Percentiles rank a stretch among this genome's conserved stretches.
phyloP scores from a whole-genome alignment of 2,797 vertebrate genomes.

The Sebastes cheni region DNA sequence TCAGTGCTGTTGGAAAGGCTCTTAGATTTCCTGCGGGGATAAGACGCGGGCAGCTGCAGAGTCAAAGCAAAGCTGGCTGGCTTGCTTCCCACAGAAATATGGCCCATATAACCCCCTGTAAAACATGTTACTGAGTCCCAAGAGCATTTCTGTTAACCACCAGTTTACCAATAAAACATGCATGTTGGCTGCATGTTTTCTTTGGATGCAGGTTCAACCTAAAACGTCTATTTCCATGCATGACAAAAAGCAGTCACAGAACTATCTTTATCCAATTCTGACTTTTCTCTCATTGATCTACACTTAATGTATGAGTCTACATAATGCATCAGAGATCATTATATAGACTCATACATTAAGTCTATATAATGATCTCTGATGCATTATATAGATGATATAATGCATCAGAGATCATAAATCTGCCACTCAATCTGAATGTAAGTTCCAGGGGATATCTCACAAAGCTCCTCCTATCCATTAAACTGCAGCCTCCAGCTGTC shows the following conservation, averaged over 20 bases:
- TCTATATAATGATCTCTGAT: no score
- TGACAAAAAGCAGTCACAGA: background rate
- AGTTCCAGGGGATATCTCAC: conserved; percentile 22
- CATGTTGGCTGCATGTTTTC: background rate
- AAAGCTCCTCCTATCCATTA: conserved; percentile 16
- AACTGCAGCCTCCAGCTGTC: conserved; percentile 35
- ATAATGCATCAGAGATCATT: background rate
- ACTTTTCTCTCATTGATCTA: background rate
- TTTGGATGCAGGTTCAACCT: background rate
- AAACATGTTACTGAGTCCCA: conserved; percentile 1
- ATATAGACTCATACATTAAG: no score
- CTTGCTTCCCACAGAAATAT: conserved; percentile 15
- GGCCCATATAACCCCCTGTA: background rate
- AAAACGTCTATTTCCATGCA: background rate
- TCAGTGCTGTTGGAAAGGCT: conserved; percentile 31
- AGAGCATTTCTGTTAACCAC: conserved; percentile 7
- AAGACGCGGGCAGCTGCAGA: background rate
- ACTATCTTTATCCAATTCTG: background rate
- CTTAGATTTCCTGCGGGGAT: conserved; percentile 25
- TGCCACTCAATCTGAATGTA: background rate
- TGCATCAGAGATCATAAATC: conserved; percentile 8
- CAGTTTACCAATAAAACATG: background rate
- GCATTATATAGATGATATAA: background rate
- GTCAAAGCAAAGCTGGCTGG: conserved; percentile 16
- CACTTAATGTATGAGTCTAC: background rate